Base-by-base conservation (phyloP, 2,113 vertebrate species). In the Sclerurus mexicanus region DNA sequence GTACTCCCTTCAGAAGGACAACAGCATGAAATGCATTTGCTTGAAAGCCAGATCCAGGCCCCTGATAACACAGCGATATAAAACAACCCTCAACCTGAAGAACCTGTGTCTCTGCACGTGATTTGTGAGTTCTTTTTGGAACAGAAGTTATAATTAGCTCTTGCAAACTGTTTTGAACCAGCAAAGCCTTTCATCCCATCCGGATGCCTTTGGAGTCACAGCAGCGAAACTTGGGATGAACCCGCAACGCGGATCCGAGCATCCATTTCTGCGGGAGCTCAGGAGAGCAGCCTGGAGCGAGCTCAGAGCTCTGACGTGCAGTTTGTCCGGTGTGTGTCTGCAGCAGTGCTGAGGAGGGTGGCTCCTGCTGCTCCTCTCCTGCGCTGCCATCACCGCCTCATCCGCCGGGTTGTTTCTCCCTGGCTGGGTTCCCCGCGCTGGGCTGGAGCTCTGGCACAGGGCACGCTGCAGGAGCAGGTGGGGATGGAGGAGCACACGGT, bases 91-190 rank as follows among this genome's bases (percentile, higher is more conserved):
- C 49, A 87, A 78, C 89, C 77, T 85, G 93, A 85, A 75, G 93
- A 96, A 94, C 84, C 69, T 72, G 71, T 87, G 64, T 42, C 77
- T 89, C 77, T 85, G 80, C 87, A 82, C 16, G 9, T 75, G 91
- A 78, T 30, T n/a, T 23, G 39, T 21, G n/a, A 4, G 21, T 5
- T 53, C 58, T 69, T 68, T 85, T 69, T 33, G 49, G 67, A 72
- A 24, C 73, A 47, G 68, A 50, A 81, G 78, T 64, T 85, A 40
- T 53, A 95, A 95, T 94, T 82, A 89, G 91, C 60, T 75, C 75
- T 40, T 91, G 73, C 62, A 53, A 73, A 96, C 33, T 4, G 25
- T 95, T 97, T 82, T 77, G 53, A 72, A 85, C 2, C 2, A 78
- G 66, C 47, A 3, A 56, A 91, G 71, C 35, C 94, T 91, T 91